phyloP scores from a whole-genome alignment of 2,113 vertebrate genomes.

The Madoqua kirkii region DNA sequence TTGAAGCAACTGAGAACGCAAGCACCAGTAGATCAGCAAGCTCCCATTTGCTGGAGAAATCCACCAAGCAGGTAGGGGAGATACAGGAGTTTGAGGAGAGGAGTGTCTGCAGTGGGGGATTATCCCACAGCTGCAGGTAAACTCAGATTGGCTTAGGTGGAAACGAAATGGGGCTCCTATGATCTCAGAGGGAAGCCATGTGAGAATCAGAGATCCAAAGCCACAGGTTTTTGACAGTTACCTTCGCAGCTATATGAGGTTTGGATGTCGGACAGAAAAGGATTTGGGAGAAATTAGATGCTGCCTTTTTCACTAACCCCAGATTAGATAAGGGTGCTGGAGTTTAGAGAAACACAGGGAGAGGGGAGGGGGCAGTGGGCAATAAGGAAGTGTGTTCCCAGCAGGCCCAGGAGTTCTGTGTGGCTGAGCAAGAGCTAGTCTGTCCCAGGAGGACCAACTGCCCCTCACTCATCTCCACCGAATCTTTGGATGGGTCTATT shows the following conservation, averaged over 20 bases:
- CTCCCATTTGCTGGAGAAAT: background rate
- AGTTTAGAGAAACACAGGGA: background rate
- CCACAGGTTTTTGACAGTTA: background rate
- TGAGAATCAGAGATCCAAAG: background rate
- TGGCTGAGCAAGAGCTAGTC: background rate
- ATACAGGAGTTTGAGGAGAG: background rate
- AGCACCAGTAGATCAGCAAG: background rate
- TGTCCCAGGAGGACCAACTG: background rate
- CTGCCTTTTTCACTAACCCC: background rate
- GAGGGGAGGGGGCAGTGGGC: background rate
- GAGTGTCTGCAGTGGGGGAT: background rate
- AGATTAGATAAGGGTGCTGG: background rate
- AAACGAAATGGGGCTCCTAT: background rate
- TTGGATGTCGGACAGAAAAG: background rate
- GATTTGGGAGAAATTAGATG: background rate
- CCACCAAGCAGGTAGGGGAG: background rate
- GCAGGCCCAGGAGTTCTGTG: background rate
- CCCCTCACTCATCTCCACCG: background rate
- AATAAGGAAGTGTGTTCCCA: background rate
- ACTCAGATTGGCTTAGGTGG: too few species aligned
- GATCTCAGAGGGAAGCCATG: background rate
- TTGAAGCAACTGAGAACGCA: background rate
- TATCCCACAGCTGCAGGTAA: background rate
- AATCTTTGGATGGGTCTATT: accelerated
- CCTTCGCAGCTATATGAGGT: background rate